Conservation (phyloP, 2,113 vertebrate species). For the Platanista minor region DNA sequence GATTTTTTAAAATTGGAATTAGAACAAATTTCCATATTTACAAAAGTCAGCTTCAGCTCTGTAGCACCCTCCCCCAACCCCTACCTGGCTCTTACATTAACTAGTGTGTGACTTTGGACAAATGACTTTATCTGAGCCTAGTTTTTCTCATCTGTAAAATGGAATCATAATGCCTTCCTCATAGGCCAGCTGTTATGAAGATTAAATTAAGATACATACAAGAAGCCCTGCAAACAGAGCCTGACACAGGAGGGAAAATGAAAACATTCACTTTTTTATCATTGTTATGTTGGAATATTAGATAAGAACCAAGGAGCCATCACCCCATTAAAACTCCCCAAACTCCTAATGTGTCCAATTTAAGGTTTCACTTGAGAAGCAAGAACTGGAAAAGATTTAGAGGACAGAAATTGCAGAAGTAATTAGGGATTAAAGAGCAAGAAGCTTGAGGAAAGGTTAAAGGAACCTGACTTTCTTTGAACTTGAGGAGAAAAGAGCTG, state of each 20-base stretch:
- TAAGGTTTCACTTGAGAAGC: conserved; percentile 50
- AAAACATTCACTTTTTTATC: neutral
- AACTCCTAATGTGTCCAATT: conserved; percentile 27
- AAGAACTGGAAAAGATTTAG: conserved; percentile 27
- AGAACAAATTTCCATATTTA: neutral
- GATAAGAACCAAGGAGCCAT: conserved; percentile 15
- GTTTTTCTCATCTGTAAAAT: neutral
- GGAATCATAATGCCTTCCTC: neutral
- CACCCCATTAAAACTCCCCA: neutral
- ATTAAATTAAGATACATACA: neutral
- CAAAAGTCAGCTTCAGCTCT: neutral
- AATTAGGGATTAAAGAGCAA: conserved; percentile 30
- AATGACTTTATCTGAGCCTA: neutral
- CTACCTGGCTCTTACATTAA: neutral
- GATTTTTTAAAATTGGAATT: neutral
- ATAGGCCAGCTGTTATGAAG: neutral
- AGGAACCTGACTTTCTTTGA: neutral
- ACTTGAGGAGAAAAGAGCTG: neutral
- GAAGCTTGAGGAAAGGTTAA: neutral
- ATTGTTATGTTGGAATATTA: neutral
- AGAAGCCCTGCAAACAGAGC: neutral
- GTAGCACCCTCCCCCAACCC: too few relatives aligned
- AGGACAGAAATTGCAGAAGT: conserved; percentile 26
- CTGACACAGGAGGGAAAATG: neutral
- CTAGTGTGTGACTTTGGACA: neutral